Conservation (phyloP, 2,113 vertebrate genomes). For the Pantherophis guttatus region DNA sequence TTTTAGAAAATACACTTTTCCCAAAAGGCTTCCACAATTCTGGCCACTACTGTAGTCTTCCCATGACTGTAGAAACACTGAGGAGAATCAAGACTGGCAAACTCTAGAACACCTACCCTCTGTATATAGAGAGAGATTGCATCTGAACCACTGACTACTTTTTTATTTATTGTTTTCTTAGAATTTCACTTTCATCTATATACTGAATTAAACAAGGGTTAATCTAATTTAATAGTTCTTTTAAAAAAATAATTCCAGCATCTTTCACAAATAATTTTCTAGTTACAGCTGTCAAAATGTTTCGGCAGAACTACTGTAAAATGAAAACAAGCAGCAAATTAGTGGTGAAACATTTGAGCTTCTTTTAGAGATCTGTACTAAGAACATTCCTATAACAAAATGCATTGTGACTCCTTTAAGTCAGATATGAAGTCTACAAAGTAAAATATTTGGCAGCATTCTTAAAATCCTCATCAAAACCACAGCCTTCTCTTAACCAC, state of each 20-base stretch:
- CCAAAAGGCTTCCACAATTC: no score
- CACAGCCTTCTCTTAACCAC: background rate
- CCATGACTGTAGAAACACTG: background rate
- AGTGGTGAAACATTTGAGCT: background rate
- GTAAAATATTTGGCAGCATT: background rate
- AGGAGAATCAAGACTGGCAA: background rate
- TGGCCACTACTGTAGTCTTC: background rate
- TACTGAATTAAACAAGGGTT: background rate
- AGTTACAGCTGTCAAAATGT: background rate
- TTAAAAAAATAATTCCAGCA: background rate
- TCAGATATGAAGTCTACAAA: background rate
- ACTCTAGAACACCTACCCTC: background rate
- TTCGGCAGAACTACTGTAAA: background rate
- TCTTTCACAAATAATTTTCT: background rate
- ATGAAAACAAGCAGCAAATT: background rate
- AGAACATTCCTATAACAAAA: slow-evolving; percentile 25
- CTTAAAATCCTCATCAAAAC: slow-evolving; percentile 2
- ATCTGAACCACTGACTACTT: background rate
- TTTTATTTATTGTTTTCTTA: background rate
- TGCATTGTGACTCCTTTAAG: background rate
- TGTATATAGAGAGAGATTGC: background rate
- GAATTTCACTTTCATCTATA: background rate
- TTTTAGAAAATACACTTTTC: no score
- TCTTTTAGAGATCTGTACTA: slow-evolving; percentile 17
- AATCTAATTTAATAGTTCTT: background rate